Evolutionary conservation across 2,888 invertebrate species (phyloP).

Genomic region (Trissoscelio sp.): DNA sequence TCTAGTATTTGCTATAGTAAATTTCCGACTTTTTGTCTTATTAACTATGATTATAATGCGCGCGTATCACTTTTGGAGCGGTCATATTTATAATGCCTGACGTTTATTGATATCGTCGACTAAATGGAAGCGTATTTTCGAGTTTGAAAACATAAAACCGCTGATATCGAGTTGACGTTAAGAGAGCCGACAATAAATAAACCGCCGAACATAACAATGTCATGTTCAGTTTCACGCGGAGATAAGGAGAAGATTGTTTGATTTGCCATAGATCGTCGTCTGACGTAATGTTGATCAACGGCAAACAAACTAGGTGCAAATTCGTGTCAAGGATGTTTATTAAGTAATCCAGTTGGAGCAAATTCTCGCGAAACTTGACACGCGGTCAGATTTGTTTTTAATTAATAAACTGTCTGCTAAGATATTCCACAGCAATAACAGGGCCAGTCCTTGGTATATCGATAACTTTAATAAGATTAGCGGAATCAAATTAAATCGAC

Average conservation of each 20-base stretch:
- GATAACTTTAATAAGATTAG: slow-evolving; percentile 53
- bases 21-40: not conserved
- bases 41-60: not conserved
- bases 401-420: not conserved
- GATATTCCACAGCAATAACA: not conserved
- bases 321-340: slow-evolving; percentile 51
- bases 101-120: slow-evolving; percentile 48
- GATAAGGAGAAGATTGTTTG: slow-evolving; percentile 46
- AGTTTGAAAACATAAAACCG: slow-evolving; percentile 32
- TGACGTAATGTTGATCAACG: slow-evolving; percentile 2
- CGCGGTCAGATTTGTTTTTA: slow-evolving; percentile 16
- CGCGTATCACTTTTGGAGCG: slow-evolving; percentile 13
- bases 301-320: slow-evolving; percentile 12
- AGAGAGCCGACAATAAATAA: slow-evolving; percentile 43
- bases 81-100: slow-evolving; percentile 34
- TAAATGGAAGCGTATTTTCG: slow-evolving; percentile 40
- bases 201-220: slow-evolving; percentile 36
- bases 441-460: slow-evolving; percentile 16
- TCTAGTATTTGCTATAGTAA: not conserved
- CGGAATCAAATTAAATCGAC: slow-evolving; percentile 42
- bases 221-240: slow-evolving; percentile 43
- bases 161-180: slow-evolving; percentile 45
- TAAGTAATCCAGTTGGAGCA: slow-evolving; percentile 8
- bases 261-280: slow-evolving; percentile 33
- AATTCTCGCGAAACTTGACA: not conserved